A percentile compares a stretch with the other conserved stretches of the same genome.
These are phyloP conservation scores for Spodoptera litura DNA, from an alignment of 1,140 invertebrate genomes.

Conservation along the genomic window DNA sequence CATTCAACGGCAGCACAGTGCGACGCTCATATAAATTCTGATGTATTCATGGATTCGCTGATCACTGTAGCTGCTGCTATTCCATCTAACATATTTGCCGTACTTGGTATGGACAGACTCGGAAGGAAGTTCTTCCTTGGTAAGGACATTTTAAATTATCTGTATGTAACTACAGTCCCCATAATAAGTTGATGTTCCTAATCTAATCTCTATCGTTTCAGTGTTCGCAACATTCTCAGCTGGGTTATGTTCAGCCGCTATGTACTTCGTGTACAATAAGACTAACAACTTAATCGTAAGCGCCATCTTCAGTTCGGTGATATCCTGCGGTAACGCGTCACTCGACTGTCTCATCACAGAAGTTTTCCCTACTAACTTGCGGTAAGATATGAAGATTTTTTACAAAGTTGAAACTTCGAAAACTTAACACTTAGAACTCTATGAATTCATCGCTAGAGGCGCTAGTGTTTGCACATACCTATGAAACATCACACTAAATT, in stretches of 20 bases:
- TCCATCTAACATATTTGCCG: conserved; percentile 94
- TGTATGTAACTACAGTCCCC: neutral
- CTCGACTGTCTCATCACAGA: conserved; percentile 95
- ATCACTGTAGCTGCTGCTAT: conserved; percentile 94
- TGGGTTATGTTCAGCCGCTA: conserved; percentile 92
- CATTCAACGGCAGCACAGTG: conserved; percentile 88
- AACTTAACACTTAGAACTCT: neutral
- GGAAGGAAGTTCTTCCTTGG: conserved; percentile 96
- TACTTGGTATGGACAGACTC: conserved; percentile 90
- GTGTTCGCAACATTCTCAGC: conserved; percentile 95
- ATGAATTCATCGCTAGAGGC: neutral
- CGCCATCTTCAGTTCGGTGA: conserved; percentile 94
- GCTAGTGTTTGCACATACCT: too few species aligned
- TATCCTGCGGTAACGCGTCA: conserved; percentile 95
- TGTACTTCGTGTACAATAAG: conserved; percentile 94
- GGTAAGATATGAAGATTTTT: conserved; percentile 77
- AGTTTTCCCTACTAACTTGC: conserved; percentile 94
- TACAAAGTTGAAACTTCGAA: too few species aligned
- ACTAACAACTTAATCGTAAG: conserved; percentile 93
- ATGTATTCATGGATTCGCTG: conserved; percentile 94
- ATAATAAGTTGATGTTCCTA: neutral
- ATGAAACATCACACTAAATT: neutral
- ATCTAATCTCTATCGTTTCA: conserved; percentile 67
- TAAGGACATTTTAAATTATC: conserved; percentile 67
- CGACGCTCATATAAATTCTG: conserved; percentile 89